phyloP scores from a whole-genome alignment of 2,888 invertebrate species.

The Serripes groenlandicus region DNA sequence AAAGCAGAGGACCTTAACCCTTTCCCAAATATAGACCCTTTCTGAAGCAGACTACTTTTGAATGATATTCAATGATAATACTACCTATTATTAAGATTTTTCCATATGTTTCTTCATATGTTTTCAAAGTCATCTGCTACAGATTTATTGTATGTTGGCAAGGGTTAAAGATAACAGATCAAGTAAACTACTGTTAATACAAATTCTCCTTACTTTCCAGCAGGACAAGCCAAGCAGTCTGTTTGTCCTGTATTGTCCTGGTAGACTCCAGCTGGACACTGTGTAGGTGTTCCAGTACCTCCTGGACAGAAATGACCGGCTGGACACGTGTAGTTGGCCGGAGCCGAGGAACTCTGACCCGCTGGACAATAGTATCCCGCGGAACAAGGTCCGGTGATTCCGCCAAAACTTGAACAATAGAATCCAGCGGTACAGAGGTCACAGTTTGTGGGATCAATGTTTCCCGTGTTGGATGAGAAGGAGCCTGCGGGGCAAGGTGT shows the following conservation, averaged over 20 bases:
- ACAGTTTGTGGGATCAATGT: constrained; percentile 79
- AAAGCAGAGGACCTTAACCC: too few relatives aligned
- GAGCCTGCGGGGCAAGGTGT: constrained; percentile 83
- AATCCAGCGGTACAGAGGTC: constrained; percentile 80
- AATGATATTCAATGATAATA: too few relatives aligned
- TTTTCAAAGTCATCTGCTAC: too few relatives aligned
- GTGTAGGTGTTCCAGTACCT: constrained; percentile 76
- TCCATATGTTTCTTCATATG: too few relatives aligned
- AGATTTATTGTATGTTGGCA: too few relatives aligned
- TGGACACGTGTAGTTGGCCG: constrained; percentile 81
- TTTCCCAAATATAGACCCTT: too few relatives aligned
- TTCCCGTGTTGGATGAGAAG: constrained; percentile 78
- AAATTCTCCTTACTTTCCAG: constrained; percentile 78
- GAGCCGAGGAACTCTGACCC: constrained; percentile 93
- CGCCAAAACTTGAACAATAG: constrained; percentile 82
- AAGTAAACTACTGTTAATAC: too few relatives aligned
- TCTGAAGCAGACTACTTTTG: too few relatives aligned
- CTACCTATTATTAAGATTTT: too few relatives aligned
- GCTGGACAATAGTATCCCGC: constrained; percentile 93
- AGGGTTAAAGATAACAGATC: too few relatives aligned
- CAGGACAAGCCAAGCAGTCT: constrained; percentile 80
- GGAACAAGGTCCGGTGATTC: constrained; percentile 81
- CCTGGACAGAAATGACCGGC: constrained; percentile 83
- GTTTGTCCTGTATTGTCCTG: constrained; percentile 81
- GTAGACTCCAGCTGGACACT: constrained; percentile 81